These are phyloP conservation scores for Morone saxatilis DNA, from an alignment of 2,113 vertebrate genomes.

Conservation along the genomic window DNA sequence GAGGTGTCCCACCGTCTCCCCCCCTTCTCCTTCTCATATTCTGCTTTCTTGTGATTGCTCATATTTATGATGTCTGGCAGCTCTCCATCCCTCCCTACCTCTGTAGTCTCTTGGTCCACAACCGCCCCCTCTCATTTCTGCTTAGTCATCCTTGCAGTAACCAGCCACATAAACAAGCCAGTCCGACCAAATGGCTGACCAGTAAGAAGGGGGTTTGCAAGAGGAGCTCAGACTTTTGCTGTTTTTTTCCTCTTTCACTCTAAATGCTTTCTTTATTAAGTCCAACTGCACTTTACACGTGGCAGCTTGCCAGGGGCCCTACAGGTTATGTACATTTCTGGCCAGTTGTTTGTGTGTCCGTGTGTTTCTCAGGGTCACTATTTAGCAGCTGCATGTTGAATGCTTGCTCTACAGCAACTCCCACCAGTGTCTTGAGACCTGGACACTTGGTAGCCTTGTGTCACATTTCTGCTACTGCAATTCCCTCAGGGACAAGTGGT, in stretches of 20 bases:
- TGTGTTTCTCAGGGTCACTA: slow-evolving; percentile 50
- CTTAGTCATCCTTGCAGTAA: slow-evolving; percentile 79
- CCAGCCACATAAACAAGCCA: slow-evolving; percentile 70
- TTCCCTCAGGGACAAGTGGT: slow-evolving; percentile 15
- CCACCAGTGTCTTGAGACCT: slow-evolving; percentile 30
- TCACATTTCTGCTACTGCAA: slow-evolving; percentile 66
- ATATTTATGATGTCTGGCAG: slow-evolving; percentile 34
- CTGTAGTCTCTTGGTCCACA: slow-evolving; percentile 41
- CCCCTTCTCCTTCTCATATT: background rate
- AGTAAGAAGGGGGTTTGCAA: slow-evolving; percentile 31
- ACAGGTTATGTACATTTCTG: slow-evolving; percentile 55
- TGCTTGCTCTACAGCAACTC: slow-evolving; percentile 56
- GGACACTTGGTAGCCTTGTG: slow-evolving; percentile 64
- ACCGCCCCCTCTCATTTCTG: slow-evolving; percentile 58
- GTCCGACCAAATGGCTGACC: slow-evolving; percentile 54
- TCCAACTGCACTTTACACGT: slow-evolving; percentile 43
- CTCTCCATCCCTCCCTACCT: slow-evolving; percentile 28
- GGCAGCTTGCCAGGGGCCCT: slow-evolving; percentile 49
- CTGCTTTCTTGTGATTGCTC: slow-evolving; percentile 30
- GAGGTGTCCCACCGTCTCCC: slow-evolving; percentile 14
- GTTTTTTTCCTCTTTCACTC: slow-evolving; percentile 47
- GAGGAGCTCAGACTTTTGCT: slow-evolving; percentile 30
- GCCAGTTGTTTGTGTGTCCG: slow-evolving; percentile 34
- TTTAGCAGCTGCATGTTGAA: slow-evolving; percentile 74
- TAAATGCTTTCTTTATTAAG: slow-evolving; percentile 78